Evolutionary conservation across 2,888 invertebrate species (phyloP).

Genomic region (Hipparchia sbordonii): DNA sequence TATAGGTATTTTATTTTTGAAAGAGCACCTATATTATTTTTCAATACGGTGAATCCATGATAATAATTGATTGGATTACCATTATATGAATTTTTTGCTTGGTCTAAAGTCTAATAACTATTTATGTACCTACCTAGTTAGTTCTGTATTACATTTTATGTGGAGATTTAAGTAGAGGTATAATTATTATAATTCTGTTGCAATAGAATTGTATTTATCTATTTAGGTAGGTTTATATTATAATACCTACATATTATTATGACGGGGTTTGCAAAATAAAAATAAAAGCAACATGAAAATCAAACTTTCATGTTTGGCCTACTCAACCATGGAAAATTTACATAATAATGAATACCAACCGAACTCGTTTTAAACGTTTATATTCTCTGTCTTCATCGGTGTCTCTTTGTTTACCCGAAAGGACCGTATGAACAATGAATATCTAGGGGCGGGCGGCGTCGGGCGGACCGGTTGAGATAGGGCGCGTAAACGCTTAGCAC

Average conservation of each 20-base stretch:
- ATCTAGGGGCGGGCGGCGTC: conserved; percentile 17
- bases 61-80: too few relatives aligned
- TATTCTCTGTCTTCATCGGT: conserved; percentile 37
- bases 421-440: conserved; percentile 30
- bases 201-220: too few relatives aligned
- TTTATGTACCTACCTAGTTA: too few relatives aligned
- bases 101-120: too few relatives aligned
- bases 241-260: neutral
- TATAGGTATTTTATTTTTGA: neutral
- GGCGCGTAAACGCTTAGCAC: conserved; percentile 54
- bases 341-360: conserved; percentile 37
- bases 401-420: conserved; percentile 30
- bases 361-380: conserved; percentile 39
- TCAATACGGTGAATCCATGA: too few relatives aligned
- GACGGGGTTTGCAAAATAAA: neutral
- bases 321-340: conserved; percentile 25
- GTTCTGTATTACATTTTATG: too few relatives aligned
- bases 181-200: too few relatives aligned
- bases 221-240: too few relatives aligned
- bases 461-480: conserved; percentile 31
- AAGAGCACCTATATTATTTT: too few relatives aligned
- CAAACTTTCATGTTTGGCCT: conserved; percentile 17
- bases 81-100: too few relatives aligned
- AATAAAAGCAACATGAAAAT: neutral
- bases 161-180: too few relatives aligned